Base-by-base conservation (phyloP, 1,140 invertebrate genomes). In the Venturia canescens region DNA sequence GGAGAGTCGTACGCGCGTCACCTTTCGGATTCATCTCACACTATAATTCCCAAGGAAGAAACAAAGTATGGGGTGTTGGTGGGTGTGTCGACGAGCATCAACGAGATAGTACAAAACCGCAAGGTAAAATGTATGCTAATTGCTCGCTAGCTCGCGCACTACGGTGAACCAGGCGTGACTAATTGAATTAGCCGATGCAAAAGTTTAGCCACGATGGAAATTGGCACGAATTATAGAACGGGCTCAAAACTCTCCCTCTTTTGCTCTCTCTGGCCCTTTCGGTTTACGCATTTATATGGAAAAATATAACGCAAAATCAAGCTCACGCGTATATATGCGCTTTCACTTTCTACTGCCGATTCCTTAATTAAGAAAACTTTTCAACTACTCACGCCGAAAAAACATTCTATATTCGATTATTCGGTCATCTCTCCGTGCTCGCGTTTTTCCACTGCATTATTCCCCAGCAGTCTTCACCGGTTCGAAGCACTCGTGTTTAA, bases 181-280 rank as follows among this genome's bases (percentile, higher is more conserved):
- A 88, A 88, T 87, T 86, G 83, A 87, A 87, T 88, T 84, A 84
- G 82, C 57, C 84, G 83, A 83, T 79, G 84, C 79, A 86, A 88
- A 88, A 87, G 83, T 84, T 88, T 86, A n/a, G 78, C 76, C 71
- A 18, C 75, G 29, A 78, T 53, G 78, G 78, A 84, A 86, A 86
- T 88, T 88, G 86, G 74, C 84, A 86, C 85, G 82, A 86, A 86
- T 88, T 87, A n/a, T n/a, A 85, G 84, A 84, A 80, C 78, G 74
- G 50, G 57, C 60, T 80, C 72, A 71, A 78, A 63, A 23, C 79
- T 79, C 74, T 77, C 57, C 70, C 57, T 26, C 63, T 63, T 38
- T n/a, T 69, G 66, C 38, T 72, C 75, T 78, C 53, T 57, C 21
- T 60, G 18, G 48, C 16, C 21, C 27, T 16, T 34, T 53, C 9